phyloP scores from a whole-genome alignment of 53 echinoderm and acorn worm genomes.

The Temnopleurus reevesii region DNA sequence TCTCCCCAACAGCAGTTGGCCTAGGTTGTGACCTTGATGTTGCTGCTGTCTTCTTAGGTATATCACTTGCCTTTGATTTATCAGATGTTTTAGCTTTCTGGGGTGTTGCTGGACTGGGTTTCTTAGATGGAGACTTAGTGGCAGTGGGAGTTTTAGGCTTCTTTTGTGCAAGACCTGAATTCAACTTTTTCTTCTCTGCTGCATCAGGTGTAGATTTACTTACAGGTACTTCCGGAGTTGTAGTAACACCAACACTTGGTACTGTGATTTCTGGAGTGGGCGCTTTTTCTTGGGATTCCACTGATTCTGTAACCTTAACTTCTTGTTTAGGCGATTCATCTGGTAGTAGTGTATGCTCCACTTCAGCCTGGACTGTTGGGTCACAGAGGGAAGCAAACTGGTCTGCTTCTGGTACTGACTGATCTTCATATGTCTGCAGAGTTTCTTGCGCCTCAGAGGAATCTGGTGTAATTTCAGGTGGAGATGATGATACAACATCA shows the following conservation, averaged over 20 bases:
- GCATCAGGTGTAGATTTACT: neutral
- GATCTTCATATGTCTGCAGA: neutral
- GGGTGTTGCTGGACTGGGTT: neutral
- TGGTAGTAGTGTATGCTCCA: neutral
- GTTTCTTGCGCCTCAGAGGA: neutral
- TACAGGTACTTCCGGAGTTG: neutral
- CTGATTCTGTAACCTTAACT: neutral
- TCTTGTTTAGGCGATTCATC: neutral
- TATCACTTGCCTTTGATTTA: neutral
- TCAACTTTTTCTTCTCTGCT: neutral
- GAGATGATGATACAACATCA: constrained; percentile 29
- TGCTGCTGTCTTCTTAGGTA: constrained; percentile 23
- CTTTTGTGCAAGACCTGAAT: neutral
- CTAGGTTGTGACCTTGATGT: neutral
- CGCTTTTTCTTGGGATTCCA: neutral
- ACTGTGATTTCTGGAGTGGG: neutral
- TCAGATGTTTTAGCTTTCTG: neutral
- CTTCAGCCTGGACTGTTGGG: neutral
- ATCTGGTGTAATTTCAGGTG: neutral
- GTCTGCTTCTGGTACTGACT: constrained; percentile 14
- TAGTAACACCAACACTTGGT: neutral
- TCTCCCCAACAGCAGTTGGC: neutral
- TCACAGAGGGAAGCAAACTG: neutral
- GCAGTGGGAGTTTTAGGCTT: constrained; percentile 6
- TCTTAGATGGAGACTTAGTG: neutral